phyloP scores from a whole-genome alignment of 2,113 vertebrate genomes.

The Picathartes gymnocephalus region DNA sequence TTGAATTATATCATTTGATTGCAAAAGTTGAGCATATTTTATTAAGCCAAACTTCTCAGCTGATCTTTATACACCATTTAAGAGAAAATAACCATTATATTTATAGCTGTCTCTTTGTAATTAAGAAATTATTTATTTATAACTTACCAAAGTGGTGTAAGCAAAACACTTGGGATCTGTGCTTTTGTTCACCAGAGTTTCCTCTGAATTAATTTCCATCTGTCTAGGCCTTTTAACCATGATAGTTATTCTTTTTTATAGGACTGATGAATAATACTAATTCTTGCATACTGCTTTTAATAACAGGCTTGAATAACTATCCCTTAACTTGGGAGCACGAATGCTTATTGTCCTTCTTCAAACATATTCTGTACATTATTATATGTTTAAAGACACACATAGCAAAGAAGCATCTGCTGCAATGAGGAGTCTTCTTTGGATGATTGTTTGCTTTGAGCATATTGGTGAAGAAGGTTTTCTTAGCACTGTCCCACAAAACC shows the following conservation, averaged over 20 bases:
- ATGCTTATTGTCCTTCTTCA: neutral
- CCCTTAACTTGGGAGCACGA: neutral
- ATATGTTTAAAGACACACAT: neutral
- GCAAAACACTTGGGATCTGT: neutral
- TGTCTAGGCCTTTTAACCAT: neutral
- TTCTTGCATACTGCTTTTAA: neutral
- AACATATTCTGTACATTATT: neutral
- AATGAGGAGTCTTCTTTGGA: neutral
- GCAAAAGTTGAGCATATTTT: neutral
- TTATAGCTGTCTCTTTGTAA: constrained; percentile 31
- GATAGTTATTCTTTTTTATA: neutral
- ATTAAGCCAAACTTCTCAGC: neutral
- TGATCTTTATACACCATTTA: constrained; percentile 36
- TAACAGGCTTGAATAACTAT: neutral
- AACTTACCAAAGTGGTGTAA: neutral
- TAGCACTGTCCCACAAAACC: neutral
- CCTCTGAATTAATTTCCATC: neutral
- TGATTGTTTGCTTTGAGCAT: neutral
- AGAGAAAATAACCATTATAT: neutral
- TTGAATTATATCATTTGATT: constrained; percentile 1
- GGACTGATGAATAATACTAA: neutral
- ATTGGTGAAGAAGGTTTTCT: neutral
- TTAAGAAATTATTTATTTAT: constrained; percentile 33
- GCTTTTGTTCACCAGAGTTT: constrained; percentile 15
- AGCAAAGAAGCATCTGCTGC: neutral